Evolutionary conservation across 1,140 invertebrate genomes (phyloP).

Genomic region (Papilio aristodemus): DNA sequence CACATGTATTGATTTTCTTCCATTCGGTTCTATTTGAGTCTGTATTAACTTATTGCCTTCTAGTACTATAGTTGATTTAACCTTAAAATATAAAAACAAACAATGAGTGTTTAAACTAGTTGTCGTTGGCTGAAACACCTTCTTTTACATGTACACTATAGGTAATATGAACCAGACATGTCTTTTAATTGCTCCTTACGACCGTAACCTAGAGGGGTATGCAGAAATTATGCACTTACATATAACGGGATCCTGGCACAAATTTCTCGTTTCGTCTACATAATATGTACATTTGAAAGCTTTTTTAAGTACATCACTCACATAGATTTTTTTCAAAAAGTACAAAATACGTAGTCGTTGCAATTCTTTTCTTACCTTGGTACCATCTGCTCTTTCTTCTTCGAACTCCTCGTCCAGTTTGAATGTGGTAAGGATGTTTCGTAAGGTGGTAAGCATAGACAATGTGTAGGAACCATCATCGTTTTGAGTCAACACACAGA

Average conservation of each 20-base stretch:
- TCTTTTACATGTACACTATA: no score
- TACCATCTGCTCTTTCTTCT: conserved; percentile 59
- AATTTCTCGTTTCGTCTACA: no score
- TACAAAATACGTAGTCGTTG: no score
- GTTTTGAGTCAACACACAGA: conserved; percentile 46
- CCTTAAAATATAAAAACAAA: conserved; percentile 56
- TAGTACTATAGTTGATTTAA: conserved; percentile 83
- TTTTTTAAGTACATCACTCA: no score
- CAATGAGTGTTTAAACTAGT: background rate
- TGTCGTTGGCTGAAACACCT: no score
- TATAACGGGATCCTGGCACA: no score
- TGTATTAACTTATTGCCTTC: conserved; percentile 84
- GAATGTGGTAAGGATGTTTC: conserved; percentile 48
- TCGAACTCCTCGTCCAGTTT: conserved; percentile 54
- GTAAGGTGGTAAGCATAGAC: conserved; percentile 49
- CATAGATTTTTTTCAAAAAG: no score
- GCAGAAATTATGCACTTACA: no score
- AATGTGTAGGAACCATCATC: conserved; percentile 56
- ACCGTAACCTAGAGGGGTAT: no score
- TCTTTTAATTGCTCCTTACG: no score
- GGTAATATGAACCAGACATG: no score
- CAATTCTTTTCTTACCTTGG: conserved; percentile 45
- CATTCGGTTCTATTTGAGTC: conserved; percentile 81
- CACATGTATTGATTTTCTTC: conserved; percentile 82
- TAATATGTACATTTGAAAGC: no score